phyloP scores from a whole-genome alignment of 2,113 vertebrate genomes.

The Psettodes erumei region DNA sequence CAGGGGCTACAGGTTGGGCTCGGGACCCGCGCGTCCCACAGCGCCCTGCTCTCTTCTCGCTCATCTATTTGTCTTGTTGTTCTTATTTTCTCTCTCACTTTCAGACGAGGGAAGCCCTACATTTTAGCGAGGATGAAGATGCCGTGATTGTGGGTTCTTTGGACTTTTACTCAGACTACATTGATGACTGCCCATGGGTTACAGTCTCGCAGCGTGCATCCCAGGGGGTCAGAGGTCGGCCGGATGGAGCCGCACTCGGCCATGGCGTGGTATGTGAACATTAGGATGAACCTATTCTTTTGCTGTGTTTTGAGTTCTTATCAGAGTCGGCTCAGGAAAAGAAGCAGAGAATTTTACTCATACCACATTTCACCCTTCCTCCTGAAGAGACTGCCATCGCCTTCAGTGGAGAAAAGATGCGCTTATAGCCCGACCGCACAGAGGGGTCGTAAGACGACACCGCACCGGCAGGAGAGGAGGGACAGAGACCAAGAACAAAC shows the following conservation, averaged over 20 bases:
- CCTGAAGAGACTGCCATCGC: constrained; percentile 60
- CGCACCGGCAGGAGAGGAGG: constrained; percentile 58
- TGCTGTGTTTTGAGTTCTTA: not conserved
- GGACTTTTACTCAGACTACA: constrained; percentile 76
- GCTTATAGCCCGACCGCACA: constrained; percentile 47
- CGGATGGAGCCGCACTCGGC: constrained; percentile 25
- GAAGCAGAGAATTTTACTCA: constrained; percentile 2
- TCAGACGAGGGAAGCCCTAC: constrained; percentile 74
- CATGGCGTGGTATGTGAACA: constrained; percentile 51
- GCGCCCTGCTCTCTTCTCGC: constrained; percentile 9
- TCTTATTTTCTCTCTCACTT: not conserved
- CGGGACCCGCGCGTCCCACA: not conserved
- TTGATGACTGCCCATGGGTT: constrained; percentile 73
- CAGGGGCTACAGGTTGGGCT: constrained; percentile 79
- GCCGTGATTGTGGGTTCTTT: constrained; percentile 70
- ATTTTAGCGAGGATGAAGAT: constrained; percentile 73
- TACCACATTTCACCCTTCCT: constrained; percentile 1
- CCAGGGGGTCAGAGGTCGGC: constrained; percentile 56
- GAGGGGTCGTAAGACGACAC: constrained; percentile 37
- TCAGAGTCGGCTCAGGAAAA: not conserved
- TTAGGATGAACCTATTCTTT: not conserved
- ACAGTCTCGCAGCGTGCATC: constrained; percentile 38
- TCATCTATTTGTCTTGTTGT: not conserved
- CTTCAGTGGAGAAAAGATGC: constrained; percentile 54
- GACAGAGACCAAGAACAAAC: constrained; percentile 60